Evolutionary conservation across 2,888 invertebrate genomes (phyloP), one percentile per base, ranked within the genome.

Genomic region (Plebejus anna): DNA sequence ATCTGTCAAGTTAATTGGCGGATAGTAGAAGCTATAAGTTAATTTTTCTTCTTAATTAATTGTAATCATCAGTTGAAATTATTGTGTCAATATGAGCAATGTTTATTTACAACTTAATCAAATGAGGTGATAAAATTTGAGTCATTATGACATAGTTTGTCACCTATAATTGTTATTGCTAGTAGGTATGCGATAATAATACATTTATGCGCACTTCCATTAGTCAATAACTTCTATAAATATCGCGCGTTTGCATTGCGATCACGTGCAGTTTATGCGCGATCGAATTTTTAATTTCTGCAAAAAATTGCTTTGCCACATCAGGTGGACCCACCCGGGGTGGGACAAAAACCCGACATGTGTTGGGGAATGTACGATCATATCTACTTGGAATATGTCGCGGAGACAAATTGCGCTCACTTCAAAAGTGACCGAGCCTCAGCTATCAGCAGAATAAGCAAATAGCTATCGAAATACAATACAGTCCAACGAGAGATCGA

Each of bases 321-420:
- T 89, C 92, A 92, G 92, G 91, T 93, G 92, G 90, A 87, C 84
- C 90, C 91, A 88, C 88, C 90, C 85, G 85, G 81, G 81, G 82
- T 81, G 82, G 81, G 81, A 22, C 87, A 90, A 91, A 91, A 85
- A 92, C 89, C 84, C 83, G 84, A 88, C 90, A 90, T 90, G 88
- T 89, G 90, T 88, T 88, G 81, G 85, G 84, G 86, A 86, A 89
- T 88, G 88, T 89, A 90, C 88, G 92, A 92, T 92, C 88, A 92
- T 93, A 92, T 92, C 92, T 90, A 88, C 88, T 89, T 89, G 89
- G 89, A 88, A 88, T 87, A 89, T 87, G 89, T 90, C 90, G 88
- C 83, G 80, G 84, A 89, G 92, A 92, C 93, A 93, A 93, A 93
- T 93, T 92, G 92, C 88, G 88, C 83, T 90, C 90, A 88, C 90